Conservation (phyloP, 2,888 invertebrate genomes). For the Cryptocephalus moraei region DNA sequence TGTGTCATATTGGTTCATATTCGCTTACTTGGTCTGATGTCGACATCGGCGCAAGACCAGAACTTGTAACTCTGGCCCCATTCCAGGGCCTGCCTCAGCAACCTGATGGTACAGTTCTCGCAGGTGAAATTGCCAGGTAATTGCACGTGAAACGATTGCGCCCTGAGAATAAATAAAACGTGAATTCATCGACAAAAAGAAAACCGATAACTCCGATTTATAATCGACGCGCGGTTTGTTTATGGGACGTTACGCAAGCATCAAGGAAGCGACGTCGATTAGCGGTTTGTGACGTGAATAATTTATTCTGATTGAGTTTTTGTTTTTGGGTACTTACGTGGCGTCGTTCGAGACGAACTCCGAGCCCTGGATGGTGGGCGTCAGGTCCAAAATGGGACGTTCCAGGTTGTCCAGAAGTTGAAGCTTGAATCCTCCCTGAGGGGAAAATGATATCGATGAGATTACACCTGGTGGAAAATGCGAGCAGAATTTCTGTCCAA, state of each 20-base stretch:
- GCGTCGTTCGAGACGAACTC: conserved; percentile 75
- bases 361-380: conserved; percentile 68
- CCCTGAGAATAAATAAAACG: conserved; percentile 44
- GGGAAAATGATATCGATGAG: no score
- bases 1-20: no score
- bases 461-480: no score
- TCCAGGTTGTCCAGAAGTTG: conserved; percentile 79
- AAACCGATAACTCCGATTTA: no score
- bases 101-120: conserved; percentile 77
- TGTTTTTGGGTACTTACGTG: conserved; percentile 60
- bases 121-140: conserved; percentile 78
- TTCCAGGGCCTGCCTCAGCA: conserved; percentile 84
- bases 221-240: no score
- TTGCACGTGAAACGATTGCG: conserved; percentile 70
- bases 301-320: not conserved
- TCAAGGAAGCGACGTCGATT: no score
- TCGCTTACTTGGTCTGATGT: conserved; percentile 60
- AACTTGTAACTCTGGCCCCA: conserved; percentile 78
- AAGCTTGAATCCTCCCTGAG: conserved; percentile 87
- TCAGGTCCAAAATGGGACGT: conserved; percentile 73
- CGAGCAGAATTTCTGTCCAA: no score
- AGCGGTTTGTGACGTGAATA: not conserved
- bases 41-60: conserved; percentile 94
- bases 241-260: no score
- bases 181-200: no score